phyloP scores from a whole-genome alignment of 1,140 invertebrate genomes.

The Periplaneta americana region DNA sequence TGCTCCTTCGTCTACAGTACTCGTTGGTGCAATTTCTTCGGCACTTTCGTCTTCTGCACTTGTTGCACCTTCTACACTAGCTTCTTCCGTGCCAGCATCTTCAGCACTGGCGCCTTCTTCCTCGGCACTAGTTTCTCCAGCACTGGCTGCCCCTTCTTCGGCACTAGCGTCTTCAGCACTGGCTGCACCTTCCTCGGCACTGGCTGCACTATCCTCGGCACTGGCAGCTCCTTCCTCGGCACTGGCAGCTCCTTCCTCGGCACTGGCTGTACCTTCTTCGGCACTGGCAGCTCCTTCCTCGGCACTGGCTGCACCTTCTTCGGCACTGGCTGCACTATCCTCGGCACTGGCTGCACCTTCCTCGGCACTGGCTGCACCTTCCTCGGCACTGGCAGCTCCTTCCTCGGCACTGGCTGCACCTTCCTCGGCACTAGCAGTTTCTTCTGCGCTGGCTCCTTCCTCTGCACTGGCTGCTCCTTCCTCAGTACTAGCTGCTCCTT shows the following conservation, averaged over 20 bases:
- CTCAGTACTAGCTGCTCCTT: conserved; percentile 27
- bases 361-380: conserved; percentile 28
- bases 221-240: conserved; percentile 30
- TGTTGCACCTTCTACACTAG: conserved; percentile 8
- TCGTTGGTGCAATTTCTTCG: conserved; percentile 3
- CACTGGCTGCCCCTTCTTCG: conserved; percentile 21
- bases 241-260: conserved; percentile 27
- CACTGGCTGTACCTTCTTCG: conserved; percentile 25
- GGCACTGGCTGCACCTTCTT: conserved; percentile 30
- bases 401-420: conserved; percentile 28
- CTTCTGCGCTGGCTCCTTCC: conserved; percentile 29
- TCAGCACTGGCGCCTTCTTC: conserved; percentile 28
- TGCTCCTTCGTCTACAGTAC: neutral
- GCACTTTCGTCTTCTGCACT: neutral
- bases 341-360: conserved; percentile 20
- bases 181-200: no score
- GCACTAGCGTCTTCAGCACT: no score
- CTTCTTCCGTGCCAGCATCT: neutral
- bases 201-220: neutral
- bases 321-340: conserved; percentile 27
- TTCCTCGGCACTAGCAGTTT: conserved; percentile 28
- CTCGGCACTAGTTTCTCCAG: conserved; percentile 33
- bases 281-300: conserved; percentile 29
- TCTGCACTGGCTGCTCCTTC: conserved; percentile 28
- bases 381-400: conserved; percentile 28